Conservation (phyloP, 1,140 invertebrate genomes). For the Drosophila arawakana region DNA sequence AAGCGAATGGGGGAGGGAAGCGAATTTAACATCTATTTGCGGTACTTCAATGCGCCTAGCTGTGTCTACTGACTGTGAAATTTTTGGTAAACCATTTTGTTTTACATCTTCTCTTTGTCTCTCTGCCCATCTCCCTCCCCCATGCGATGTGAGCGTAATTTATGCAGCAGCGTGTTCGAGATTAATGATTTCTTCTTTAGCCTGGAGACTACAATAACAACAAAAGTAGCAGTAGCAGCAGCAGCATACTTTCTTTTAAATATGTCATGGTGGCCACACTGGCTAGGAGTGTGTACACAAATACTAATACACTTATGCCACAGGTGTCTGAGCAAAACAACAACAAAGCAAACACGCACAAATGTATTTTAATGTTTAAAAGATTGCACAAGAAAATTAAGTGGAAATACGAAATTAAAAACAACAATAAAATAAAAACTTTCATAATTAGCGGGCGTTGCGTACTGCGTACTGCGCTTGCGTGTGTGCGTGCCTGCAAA, state of each 20-base stretch:
- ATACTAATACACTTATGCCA: constrained; percentile 1
- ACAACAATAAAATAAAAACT: constrained; percentile 51
- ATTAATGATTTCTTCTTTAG: constrained; percentile 42
- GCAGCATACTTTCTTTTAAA: constrained; percentile 46
- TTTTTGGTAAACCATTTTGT: constrained; percentile 61
- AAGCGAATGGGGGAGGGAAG: constrained; percentile 1
- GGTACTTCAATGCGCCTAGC: constrained; percentile 18
- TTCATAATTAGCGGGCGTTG: constrained; percentile 76
- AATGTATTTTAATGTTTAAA: constrained; percentile 33
- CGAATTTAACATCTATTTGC: neutral
- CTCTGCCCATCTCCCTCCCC: neutral
- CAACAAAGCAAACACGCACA: constrained; percentile 39
- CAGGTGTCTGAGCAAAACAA: constrained; percentile 25
- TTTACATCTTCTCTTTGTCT: neutral
- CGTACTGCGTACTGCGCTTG: constrained; percentile 70
- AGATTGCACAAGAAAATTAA: constrained; percentile 42
- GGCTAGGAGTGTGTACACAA: constrained; percentile 19
- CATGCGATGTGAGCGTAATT: constrained; percentile 28
- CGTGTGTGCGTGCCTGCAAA: constrained; percentile 18
- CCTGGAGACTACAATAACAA: neutral
- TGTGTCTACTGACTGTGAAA: constrained; percentile 73
- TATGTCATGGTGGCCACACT: constrained; percentile 30
- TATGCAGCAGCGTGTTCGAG: constrained; percentile 37
- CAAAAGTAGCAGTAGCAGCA: neutral
- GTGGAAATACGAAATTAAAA: constrained; percentile 18